Evolutionary conservation across 2,888 invertebrate genomes (phyloP).

Genomic region (Drosophila kanekoi): DNA sequence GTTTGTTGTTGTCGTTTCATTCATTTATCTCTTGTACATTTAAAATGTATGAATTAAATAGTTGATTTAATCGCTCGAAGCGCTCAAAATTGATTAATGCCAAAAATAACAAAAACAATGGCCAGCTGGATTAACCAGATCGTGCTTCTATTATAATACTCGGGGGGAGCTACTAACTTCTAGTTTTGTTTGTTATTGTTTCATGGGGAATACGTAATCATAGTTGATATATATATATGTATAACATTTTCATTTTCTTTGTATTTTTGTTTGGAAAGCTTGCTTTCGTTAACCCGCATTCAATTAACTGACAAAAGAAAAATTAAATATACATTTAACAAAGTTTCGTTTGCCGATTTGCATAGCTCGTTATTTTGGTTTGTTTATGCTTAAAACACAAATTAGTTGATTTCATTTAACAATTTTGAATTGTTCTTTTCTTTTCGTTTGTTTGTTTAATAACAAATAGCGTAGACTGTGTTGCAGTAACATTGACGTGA

Average conservation of each 20-base stretch:
- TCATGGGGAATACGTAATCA: constrained; percentile 39
- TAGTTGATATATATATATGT: constrained; percentile 46
- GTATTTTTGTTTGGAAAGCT: constrained; percentile 37
- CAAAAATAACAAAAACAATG: constrained; percentile 36
- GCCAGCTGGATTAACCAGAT: constrained; percentile 24
- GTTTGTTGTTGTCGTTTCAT: constrained; percentile 32
- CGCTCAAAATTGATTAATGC: constrained; percentile 17
- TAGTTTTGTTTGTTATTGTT: constrained; percentile 48
- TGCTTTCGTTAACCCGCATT: constrained; percentile 55
- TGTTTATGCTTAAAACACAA: constrained; percentile 13
- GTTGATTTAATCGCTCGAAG: constrained; percentile 40
- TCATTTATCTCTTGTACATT: constrained; percentile 64
- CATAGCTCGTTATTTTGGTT: constrained; percentile 35
- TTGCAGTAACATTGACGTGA: constrained; percentile 63
- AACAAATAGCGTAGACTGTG: constrained; percentile 52
- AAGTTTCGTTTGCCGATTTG: constrained; percentile 26
- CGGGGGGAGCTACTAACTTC: constrained; percentile 42
- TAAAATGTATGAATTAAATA: constrained; percentile 68
- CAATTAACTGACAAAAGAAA: constrained; percentile 41
- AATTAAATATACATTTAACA: constrained; percentile 26
- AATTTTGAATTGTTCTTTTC: constrained; percentile 48
- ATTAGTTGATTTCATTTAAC: constrained; percentile 25
- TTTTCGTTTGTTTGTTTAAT: constrained; percentile 7
- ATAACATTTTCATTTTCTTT: constrained; percentile 33
- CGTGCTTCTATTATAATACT: constrained; percentile 48